Percentiles rank a stretch among this genome's conserved stretches.
Evolutionary conservation across 2,888 invertebrate species (phyloP).

Genomic region (Tetragonula carbonaria): DNA sequence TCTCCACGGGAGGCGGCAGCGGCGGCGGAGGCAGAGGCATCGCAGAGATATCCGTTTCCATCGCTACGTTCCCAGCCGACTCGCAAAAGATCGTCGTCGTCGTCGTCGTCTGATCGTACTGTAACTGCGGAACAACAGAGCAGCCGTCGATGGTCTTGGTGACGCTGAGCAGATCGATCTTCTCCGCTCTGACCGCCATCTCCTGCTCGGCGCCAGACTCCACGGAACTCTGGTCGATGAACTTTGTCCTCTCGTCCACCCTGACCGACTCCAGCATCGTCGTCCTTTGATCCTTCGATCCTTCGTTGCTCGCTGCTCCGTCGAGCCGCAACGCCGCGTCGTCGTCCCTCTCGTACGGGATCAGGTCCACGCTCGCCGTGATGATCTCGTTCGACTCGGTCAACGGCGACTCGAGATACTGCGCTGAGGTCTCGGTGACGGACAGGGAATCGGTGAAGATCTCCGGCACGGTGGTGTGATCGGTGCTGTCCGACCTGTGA

Average conservation of each 20-base stretch:
- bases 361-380: slow-evolving; percentile 75
- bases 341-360: slow-evolving; percentile 75
- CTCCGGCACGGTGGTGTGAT: slow-evolving; percentile 79
- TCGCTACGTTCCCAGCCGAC: background rate
- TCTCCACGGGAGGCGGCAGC: no score
- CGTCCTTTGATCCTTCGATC: background rate
- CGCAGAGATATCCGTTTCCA: background rate
- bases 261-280: slow-evolving; percentile 56
- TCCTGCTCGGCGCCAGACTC: slow-evolving; percentile 79
- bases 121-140: background rate
- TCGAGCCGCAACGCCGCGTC: slow-evolving; percentile 50
- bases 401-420: slow-evolving; percentile 81
- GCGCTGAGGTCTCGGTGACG: slow-evolving; percentile 80
- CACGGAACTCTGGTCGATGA: slow-evolving; percentile 81
- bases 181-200: slow-evolving; percentile 6
- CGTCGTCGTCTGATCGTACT: background rate
- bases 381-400: slow-evolving; percentile 80
- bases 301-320: background rate
- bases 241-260: slow-evolving; percentile 75
- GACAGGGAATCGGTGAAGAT: slow-evolving; percentile 80
- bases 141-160: slow-evolving; percentile 19
- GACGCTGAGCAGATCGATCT: background rate
- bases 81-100: background rate
- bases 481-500: slow-evolving; percentile 80
- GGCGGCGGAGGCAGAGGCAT: background rate